Evolutionary conservation across 1,140 invertebrate genomes (phyloP).

Genomic region (Delia radicum): DNA sequence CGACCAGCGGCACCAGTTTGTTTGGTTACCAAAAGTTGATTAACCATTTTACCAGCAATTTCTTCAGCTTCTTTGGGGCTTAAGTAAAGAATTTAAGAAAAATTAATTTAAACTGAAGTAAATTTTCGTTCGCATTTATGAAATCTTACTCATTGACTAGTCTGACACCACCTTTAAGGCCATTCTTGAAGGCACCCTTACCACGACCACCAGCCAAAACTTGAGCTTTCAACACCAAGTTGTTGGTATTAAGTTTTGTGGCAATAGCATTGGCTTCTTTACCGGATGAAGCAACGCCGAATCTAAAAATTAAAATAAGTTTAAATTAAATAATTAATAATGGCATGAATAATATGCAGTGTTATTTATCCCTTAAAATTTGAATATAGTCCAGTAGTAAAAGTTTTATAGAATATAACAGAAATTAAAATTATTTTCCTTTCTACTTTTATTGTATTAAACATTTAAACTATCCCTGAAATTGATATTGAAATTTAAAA

Average conservation of each 20-base stretch:
- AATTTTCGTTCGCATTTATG: not conserved
- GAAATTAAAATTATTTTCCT: no score
- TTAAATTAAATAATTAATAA: no score
- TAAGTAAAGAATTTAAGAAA: slow-evolving; percentile 30
- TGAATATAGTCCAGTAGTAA: no score
- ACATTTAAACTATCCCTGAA: no score
- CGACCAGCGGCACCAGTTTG: slow-evolving; percentile 92
- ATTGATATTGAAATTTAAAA: no score
- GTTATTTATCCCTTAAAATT: no score
- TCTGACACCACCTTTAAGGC: slow-evolving; percentile 87
- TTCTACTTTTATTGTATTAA: no score
- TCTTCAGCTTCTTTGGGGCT: slow-evolving; percentile 87
- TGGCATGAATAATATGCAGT: no score
- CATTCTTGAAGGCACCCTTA: slow-evolving; percentile 90
- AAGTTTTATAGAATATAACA: no score
- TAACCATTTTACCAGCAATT: slow-evolving; percentile 86
- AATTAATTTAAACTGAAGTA: not conserved
- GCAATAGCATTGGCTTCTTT: slow-evolving; percentile 85
- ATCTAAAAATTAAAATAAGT: slow-evolving; percentile 56
- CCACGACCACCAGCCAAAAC: slow-evolving; percentile 96
- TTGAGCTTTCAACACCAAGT: slow-evolving; percentile 94
- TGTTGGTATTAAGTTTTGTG: slow-evolving; percentile 75
- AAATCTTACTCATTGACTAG: slow-evolving; percentile 85
- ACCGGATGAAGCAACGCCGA: slow-evolving; percentile 84
- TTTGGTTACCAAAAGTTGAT: slow-evolving; percentile 89